phyloP scores from a whole-genome alignment of 2,797 vertebrate genomes.

The Amblyraja radiata region DNA sequence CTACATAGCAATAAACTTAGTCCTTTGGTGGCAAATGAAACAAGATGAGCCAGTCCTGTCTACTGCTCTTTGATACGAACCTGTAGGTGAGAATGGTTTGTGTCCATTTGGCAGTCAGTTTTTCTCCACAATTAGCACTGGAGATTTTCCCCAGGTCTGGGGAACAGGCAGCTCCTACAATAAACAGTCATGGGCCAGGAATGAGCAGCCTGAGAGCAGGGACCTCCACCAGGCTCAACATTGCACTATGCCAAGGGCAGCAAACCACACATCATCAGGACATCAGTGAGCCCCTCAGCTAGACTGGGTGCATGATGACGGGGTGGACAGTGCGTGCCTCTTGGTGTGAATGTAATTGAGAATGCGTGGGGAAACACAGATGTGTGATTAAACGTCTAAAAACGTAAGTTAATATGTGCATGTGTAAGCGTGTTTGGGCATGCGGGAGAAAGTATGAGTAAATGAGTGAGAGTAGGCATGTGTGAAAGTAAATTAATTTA shows the following conservation, averaged over 20 bases:
- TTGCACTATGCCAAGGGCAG: neutral
- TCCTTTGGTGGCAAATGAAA: neutral
- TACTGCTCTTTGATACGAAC: neutral
- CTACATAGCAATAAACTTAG: neutral
- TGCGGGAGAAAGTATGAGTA: too few species aligned
- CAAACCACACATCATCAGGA: neutral
- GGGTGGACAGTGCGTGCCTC: too few species aligned
- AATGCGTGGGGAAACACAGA: too few species aligned
- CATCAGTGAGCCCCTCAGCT: neutral
- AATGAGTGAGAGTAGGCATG: too few species aligned
- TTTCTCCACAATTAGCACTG: neutral
- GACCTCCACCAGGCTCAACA: neutral
- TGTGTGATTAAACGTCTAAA: too few species aligned
- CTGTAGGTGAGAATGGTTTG: neutral
- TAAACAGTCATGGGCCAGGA: neutral
- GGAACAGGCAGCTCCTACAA: neutral
- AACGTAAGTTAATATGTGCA: too few species aligned
- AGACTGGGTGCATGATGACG: neutral
- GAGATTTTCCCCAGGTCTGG: neutral
- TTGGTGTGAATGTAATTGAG: too few species aligned
- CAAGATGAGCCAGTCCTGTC: neutral
- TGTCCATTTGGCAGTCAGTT: neutral
- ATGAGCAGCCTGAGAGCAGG: neutral
- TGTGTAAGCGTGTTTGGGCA: too few species aligned
- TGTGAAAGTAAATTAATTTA: too few species aligned